Percentiles rank a stretch among this genome's conserved stretches.
Evolutionary conservation across 2,888 invertebrate species (phyloP).

Genomic region (Cynaeus angustus): DNA sequence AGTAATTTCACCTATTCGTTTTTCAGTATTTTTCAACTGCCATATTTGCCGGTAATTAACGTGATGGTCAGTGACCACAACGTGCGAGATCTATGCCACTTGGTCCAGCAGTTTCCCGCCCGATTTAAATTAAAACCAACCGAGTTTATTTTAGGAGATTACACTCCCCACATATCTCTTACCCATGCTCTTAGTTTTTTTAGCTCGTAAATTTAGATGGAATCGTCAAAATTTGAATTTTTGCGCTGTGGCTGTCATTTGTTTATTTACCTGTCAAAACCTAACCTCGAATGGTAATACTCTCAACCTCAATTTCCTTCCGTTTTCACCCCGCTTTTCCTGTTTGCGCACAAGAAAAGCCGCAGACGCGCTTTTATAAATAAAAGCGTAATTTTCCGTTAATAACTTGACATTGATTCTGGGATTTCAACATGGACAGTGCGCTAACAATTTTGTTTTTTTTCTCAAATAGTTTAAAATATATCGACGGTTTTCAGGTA

Average conservation of each 20-base stretch:
- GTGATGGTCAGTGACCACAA: too few species aligned
- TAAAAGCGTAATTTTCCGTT: background rate
- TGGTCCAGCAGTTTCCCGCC: too few species aligned
- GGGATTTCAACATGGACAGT: slow-evolving; percentile 38
- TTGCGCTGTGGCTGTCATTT: slow-evolving; percentile 41
- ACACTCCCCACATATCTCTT: too few species aligned
- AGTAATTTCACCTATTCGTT: too few species aligned
- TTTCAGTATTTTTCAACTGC: too few species aligned
- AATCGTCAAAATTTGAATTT: slow-evolving; percentile 47
- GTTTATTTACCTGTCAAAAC: slow-evolving; percentile 2
- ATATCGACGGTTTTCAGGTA: slow-evolving; percentile 48
- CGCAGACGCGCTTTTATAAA: slow-evolving; percentile 1
- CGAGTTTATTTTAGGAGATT: too few species aligned
- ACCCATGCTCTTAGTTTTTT: too few species aligned
- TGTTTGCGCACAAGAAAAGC: too few species aligned
- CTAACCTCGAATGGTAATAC: slow-evolving; percentile 26
- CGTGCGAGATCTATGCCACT: too few species aligned
- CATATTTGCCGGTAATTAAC: too few species aligned
- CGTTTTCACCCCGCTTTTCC: background rate
- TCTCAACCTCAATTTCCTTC: background rate
- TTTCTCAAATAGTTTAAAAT: slow-evolving; percentile 26
- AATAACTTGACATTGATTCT: too few species aligned
- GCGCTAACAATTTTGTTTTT: slow-evolving; percentile 27
- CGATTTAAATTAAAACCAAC: too few species aligned
- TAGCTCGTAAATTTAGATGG: slow-evolving; percentile 6